These are phyloP conservation scores for Neoniphon sammara DNA, from an alignment of 2,797 vertebrate species.

Conservation along the genomic window DNA sequence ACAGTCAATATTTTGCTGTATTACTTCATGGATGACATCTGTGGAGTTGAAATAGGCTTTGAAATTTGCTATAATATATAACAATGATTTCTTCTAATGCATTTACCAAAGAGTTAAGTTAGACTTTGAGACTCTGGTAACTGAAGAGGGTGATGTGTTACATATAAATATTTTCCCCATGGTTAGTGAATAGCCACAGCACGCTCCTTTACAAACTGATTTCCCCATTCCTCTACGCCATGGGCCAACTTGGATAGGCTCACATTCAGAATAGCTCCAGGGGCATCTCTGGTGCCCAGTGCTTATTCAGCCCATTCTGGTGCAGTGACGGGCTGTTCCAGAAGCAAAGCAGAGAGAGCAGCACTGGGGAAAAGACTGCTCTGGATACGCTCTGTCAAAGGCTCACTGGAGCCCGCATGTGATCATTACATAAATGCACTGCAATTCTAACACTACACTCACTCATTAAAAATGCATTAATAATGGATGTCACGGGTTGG, in stretches of 20 bases:
- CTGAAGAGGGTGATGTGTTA: constrained; percentile 20
- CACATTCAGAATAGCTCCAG: constrained; percentile 56
- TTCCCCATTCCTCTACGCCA: constrained; percentile 23
- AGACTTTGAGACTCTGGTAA: constrained; percentile 50
- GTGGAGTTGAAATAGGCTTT: neutral
- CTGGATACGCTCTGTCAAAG: constrained; percentile 57
- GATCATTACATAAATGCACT: constrained; percentile 50
- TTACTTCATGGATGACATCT: neutral
- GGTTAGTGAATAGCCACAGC: constrained; percentile 67
- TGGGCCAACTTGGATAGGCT: constrained; percentile 40
- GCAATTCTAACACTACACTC: constrained; percentile 35
- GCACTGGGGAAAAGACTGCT: constrained; percentile 59
- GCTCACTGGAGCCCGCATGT: constrained; percentile 32
- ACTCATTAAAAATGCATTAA: constrained; percentile 22
- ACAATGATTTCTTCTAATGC: neutral
- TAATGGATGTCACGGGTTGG: neutral
- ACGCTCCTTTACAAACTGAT: constrained; percentile 34
- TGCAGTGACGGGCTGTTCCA: constrained; percentile 69
- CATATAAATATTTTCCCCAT: neutral
- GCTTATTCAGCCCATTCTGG: constrained; percentile 79
- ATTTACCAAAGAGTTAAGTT: constrained; percentile 7
- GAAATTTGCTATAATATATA: neutral
- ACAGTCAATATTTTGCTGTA: neutral
- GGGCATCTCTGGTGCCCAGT: constrained; percentile 51
- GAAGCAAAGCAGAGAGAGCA: constrained; percentile 60